Percentiles rank a stretch among this genome's conserved stretches.
phyloP scores from a whole-genome alignment of 1,140 invertebrate species.

The Conus ventricosus region DNA sequence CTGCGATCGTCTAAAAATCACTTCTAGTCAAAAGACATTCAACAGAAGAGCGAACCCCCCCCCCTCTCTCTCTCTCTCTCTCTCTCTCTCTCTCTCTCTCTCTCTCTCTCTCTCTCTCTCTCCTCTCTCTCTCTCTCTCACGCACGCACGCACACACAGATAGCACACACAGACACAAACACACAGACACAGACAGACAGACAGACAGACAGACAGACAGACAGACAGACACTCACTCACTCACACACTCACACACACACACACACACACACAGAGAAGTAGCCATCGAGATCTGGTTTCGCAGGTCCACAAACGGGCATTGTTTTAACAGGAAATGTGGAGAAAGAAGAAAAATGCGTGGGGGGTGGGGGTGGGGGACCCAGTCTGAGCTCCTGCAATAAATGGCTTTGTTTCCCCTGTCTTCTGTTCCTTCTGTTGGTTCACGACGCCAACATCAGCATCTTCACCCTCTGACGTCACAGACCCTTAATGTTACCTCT shows the following conservation, averaged over 20 bases:
- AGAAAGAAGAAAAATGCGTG: no score
- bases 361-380: no score
- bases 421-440: not conserved
- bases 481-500: not conserved
- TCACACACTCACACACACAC: constrained; percentile 7
- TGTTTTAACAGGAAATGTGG: no score
- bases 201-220: not conserved
- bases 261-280: not conserved
- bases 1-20: no score
- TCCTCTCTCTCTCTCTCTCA: not conserved
- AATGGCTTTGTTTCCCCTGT: no score
- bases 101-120: not conserved
- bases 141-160: constrained; percentile 9
- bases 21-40: no score
- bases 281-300: no score
- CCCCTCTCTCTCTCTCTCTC: no score
- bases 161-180: not conserved
- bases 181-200: not conserved
- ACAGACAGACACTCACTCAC: constrained; percentile 1
- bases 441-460: not conserved
- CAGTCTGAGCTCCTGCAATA: no score
- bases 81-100: not conserved
- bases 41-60: no score
- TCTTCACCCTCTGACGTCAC: not conserved
- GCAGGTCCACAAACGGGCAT: no score